Base-by-base conservation (phyloP, 2,888 invertebrate genomes). In the Zaprionus bogoriensis region DNA sequence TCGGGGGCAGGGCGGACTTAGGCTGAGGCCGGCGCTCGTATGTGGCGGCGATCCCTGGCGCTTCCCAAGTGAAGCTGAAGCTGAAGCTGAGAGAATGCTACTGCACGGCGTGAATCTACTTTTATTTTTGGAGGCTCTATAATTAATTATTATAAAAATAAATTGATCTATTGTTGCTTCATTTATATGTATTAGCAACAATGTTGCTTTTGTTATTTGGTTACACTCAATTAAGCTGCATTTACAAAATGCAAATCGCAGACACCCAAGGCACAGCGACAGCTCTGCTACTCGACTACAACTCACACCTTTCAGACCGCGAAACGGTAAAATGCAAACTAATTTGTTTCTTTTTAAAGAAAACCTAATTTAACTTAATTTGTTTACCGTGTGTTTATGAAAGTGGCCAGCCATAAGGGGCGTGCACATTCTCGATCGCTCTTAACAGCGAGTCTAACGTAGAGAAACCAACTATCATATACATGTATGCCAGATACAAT, bases 121-220 rank as follows among this genome's bases (percentile, higher is more conserved):
- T 53, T 55, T 36, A 23, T 45, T 66, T 78, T 77, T 59, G 52
- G 66, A 51, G 51, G 32, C 69, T 71, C 62, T 83, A 62, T 87
- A 83, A 87, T 83, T 87, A 87, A 74, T 86, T 68, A 78, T 71
- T 78, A 87, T 83, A 87, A 86, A 82, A 82, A 82, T 82, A 82
- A 87, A 87, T 83, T 87, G 74, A 83, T 80, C 87, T 87, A 87
- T 86, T 83, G 87, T 87, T 83, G 87, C 87, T 70, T 42, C 84
- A 86, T 80, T 82, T 82, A 72, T 66, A 84, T 47, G 32, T 22
- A 41, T 65, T 44, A 41, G 46, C 68, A 32, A 61, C 68, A 57
- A 67, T 58, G 78, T 70, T 77, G 79, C 76, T 82, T 87, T 83
- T 83, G 65, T 78, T 84, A 51, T 67, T 69, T 64, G 76, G 89